phyloP scores from a whole-genome alignment of 2,113 vertebrate species.

The Pituophis catenifer region DNA sequence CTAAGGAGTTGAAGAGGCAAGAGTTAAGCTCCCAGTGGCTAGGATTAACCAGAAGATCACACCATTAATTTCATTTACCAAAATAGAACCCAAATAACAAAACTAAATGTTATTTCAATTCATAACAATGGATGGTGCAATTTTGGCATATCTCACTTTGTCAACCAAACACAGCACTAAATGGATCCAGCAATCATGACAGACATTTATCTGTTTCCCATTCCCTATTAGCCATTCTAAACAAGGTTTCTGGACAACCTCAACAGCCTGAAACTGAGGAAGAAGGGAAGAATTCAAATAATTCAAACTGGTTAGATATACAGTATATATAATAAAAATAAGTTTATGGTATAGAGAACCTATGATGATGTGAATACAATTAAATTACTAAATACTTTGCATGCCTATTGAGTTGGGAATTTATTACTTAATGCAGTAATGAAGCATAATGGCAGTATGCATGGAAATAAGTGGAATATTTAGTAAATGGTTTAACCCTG shows the following conservation, averaged over 20 bases:
- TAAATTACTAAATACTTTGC: neutral
- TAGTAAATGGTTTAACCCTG: neutral
- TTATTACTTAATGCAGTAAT: neutral
- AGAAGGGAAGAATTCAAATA: neutral
- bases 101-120: neutral
- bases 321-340: neutral
- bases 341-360: neutral
- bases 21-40: neutral
- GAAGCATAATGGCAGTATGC: neutral
- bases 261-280: neutral
- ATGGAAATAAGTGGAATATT: neutral
- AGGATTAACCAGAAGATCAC: neutral
- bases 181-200: neutral
- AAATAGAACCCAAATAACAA: neutral
- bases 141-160: neutral
- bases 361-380: neutral
- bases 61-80: neutral
- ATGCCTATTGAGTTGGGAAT: neutral
- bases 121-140: neutral
- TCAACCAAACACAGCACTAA: neutral
- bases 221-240: neutral
- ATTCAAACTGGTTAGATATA: neutral
- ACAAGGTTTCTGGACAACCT: neutral
- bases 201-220: neutral
- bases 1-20: neutral